These are phyloP conservation scores for Nyctereutes procyonoides DNA, from an alignment of 2,113 vertebrate species.

Conservation along the genomic window DNA sequence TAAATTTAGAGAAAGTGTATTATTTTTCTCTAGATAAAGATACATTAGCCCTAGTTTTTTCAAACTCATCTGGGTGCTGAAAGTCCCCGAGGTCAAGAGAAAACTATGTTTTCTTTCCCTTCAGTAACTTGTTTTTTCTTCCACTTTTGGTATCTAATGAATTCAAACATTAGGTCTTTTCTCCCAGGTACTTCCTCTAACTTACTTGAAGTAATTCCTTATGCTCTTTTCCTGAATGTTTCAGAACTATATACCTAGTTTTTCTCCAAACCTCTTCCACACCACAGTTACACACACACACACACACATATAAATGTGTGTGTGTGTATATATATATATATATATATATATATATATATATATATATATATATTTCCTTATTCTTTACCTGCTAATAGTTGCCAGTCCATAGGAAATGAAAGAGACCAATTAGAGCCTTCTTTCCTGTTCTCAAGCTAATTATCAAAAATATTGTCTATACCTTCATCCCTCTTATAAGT, in stretches of 20 bases:
- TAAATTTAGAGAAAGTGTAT: constrained; percentile 7
- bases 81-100: background rate
- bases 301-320: too few relatives aligned
- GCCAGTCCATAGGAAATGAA: background rate
- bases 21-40: constrained; percentile 14
- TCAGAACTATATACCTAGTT: background rate
- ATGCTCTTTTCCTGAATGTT: constrained; percentile 29
- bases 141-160: background rate
- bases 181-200: background rate
- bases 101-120: constrained; percentile 6
- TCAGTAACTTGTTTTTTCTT: background rate
- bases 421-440: background rate
- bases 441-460: background rate
- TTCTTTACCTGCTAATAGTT: background rate
- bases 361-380: background rate
- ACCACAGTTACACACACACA: background rate
- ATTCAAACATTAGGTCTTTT: background rate
- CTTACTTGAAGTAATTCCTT: background rate
- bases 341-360: background rate
- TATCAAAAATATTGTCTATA: background rate
- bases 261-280: background rate
- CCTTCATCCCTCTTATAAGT: background rate
- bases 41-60: background rate
- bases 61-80: background rate
- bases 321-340: background rate